Evolutionary conservation across 92 coral and sea anemone genomes (phyloP), one percentile per base, ranked within the genome.

Genomic region (Epizoanthus rinbou): DNA sequence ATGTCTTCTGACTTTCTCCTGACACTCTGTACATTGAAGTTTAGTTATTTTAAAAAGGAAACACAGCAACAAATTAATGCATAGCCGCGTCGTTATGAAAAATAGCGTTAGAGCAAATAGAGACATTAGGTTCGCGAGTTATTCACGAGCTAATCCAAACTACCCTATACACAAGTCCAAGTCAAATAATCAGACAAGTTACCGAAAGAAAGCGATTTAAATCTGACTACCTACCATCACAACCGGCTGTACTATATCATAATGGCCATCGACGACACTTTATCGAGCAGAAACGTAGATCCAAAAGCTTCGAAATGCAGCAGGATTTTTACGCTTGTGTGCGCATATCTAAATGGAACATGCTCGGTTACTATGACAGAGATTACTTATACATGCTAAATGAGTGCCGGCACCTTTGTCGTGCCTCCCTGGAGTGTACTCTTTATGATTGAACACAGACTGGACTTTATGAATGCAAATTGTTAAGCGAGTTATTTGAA

Each of bases 251-350:
- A 8, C 3, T 6, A 14, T n/a, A 39, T 28, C 39, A 6, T 18
- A 16, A 67, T 13, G 73, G 13, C 73, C 73, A 67, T 67, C 73
- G 11, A 67, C 35, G 21, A 33, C 47, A 19, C 39, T 41, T 67
- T n/a, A 33, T 25, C 45, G 4, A 67, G 73, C 10, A 33, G 21
- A 67, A 67, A 4, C 3, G 25, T 16, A 67, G 14, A 35, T 67
- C 73, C 73, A 31, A 19, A 43, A 37, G 73, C n/a, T 67, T 23
- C 4, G 2, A 15, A 67, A 15, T 35, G 31, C 45, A 67, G 14
- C 50, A 67, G 31, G 17, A 33, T 33, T 67, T 63, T 67, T 67
- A 67, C 73, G 73, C 73, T 67, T 33, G 21, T 67, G 17, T 67
- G 73, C 73, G 35, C 47, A 67, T 33, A 67, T 35, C 3, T 14